A percentile compares a stretch with the other conserved stretches of the same genome.
Conservation (phyloP, 2,888 invertebrate species). For the Acanthopleura granulata region DNA sequence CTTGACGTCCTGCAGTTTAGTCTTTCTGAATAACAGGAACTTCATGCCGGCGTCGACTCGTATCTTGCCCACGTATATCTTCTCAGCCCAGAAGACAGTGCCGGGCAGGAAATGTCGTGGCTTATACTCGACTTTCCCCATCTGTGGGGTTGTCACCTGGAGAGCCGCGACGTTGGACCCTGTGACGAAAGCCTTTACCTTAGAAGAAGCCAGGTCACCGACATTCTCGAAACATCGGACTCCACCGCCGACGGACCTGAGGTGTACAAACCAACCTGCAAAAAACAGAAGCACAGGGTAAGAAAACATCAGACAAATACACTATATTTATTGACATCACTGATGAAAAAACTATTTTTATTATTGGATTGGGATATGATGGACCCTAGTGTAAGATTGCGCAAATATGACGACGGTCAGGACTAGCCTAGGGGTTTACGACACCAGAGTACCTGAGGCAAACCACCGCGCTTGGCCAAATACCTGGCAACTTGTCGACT, state of each 20-base stretch:
- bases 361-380: too few relatives aligned
- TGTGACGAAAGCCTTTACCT: slow-evolving; percentile 10
- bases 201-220: not conserved
- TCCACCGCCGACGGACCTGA: not conserved
- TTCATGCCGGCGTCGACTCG: slow-evolving; percentile 1
- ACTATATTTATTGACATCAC: too few relatives aligned
- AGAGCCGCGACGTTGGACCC: not conserved
- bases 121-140: slow-evolving; percentile 5
- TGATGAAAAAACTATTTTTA: too few relatives aligned
- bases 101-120: not conserved
- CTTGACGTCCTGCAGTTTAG: slow-evolving; percentile 16
- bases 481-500: too few relatives aligned
- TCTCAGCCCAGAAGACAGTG: slow-evolving; percentile 13
- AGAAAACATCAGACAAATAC: too few relatives aligned
- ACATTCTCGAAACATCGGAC: not conserved
- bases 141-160: not conserved
- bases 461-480: too few relatives aligned
- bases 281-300: not conserved
- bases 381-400: too few relatives aligned
- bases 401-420: too few relatives aligned
- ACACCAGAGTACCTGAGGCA: too few relatives aligned
- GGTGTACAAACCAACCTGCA: slow-evolving; percentile 20
- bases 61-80: slow-evolving; percentile 17
- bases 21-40: slow-evolving; percentile 1
- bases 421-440: too few relatives aligned